Evolutionary conservation across 1,140 invertebrate species (phyloP).

Genomic region (Medauroidea extradentata): DNA sequence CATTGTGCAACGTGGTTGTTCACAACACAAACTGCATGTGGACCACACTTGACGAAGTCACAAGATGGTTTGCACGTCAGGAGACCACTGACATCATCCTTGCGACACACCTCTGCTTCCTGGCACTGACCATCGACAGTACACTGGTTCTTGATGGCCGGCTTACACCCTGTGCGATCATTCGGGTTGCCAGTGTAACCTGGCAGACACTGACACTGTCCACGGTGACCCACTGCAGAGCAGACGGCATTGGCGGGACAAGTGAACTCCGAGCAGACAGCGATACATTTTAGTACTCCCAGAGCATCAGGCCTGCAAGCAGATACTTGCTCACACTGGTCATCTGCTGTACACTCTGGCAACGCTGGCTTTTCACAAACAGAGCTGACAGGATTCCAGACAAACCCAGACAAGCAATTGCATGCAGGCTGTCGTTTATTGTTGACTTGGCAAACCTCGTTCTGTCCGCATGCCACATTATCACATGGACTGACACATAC

Average conservation of each 20-base stretch:
- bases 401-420: slow-evolving; percentile 66
- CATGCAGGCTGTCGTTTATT: slow-evolving; percentile 62
- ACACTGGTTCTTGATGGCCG: slow-evolving; percentile 66
- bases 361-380: slow-evolving; percentile 78
- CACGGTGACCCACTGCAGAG: slow-evolving; percentile 65
- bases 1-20: slow-evolving; percentile 86
- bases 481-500: slow-evolving; percentile 73
- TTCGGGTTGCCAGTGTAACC: slow-evolving; percentile 84
- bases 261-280: slow-evolving; percentile 71
- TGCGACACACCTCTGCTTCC: slow-evolving; percentile 70
- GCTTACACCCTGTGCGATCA: slow-evolving; percentile 77
- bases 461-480: slow-evolving; percentile 70
- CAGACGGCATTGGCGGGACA: slow-evolving; percentile 81
- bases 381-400: slow-evolving; percentile 77
- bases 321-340: slow-evolving; percentile 62
- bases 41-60: slow-evolving; percentile 69
- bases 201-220: slow-evolving; percentile 71
- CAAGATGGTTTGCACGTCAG: slow-evolving; percentile 68
- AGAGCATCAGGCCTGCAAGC: slow-evolving; percentile 76
- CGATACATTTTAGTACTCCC: slow-evolving; percentile 75
- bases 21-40: slow-evolving; percentile 76
- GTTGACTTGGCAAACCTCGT: slow-evolving; percentile 72
- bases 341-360: slow-evolving; percentile 68
- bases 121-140: slow-evolving; percentile 72
- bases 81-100: slow-evolving; percentile 39